A percentile compares a stretch with the other conserved stretches of the same genome.
These are phyloP conservation scores for Azemiops feae DNA, from an alignment of 2,113 vertebrate species.

Conservation along the genomic window DNA sequence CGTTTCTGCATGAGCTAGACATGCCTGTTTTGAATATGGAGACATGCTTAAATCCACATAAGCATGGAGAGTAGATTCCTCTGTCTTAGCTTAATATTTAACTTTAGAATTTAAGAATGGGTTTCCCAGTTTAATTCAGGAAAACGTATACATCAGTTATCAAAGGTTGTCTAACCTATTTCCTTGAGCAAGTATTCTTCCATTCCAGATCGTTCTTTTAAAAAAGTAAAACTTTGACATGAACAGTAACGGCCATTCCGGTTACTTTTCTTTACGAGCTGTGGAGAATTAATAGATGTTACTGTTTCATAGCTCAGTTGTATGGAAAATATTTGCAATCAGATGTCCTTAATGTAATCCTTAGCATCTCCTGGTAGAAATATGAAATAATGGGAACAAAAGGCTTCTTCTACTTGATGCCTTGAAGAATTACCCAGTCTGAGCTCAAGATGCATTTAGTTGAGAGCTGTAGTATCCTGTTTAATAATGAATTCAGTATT, in stretches of 20 bases:
- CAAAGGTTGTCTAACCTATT: not conserved
- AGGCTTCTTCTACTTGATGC: not conserved
- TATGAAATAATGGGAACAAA: not conserved
- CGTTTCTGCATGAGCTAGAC: not conserved
- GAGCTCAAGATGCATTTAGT: not conserved
- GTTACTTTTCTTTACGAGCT: not conserved
- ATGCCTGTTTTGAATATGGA: not conserved
- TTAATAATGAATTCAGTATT: not conserved
- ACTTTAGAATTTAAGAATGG: not conserved
- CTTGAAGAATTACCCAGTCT: not conserved
- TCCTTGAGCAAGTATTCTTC: not conserved
- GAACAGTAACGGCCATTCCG: not conserved
- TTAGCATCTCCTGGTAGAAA: not conserved
- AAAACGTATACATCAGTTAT: not conserved
- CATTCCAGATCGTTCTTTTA: not conserved
- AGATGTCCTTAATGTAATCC: not conserved
- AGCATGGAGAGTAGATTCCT: not conserved
- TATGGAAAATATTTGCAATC: not conserved
- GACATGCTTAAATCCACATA: not conserved
- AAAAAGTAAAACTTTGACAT: not conserved
- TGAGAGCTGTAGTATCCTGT: not conserved
- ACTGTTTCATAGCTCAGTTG: not conserved
- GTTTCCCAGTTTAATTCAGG: not conserved
- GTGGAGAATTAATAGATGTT: not conserved
- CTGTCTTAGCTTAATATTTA: not conserved